Evolutionary conservation across 2,888 invertebrate genomes (phyloP).

Genomic region (Eupithecia subumbrata): DNA sequence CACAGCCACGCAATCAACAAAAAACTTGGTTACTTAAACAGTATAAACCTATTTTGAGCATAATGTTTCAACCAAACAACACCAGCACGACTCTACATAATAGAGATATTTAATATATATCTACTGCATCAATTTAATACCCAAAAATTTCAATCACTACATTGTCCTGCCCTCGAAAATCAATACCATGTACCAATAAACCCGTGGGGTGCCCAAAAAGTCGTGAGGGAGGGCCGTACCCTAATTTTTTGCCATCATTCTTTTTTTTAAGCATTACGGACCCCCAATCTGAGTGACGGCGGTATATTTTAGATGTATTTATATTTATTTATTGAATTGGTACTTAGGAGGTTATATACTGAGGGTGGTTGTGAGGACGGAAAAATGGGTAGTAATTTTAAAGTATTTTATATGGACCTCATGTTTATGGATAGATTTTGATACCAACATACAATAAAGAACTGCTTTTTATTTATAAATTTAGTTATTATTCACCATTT

Average conservation of each 20-base stretch:
- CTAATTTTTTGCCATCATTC: conserved; percentile 59
- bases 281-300: conserved; percentile 60
- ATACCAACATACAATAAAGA: too few species aligned
- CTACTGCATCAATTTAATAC: conserved; percentile 1
- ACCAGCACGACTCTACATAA: not conserved
- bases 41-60: not conserved
- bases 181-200: conserved; percentile 71
- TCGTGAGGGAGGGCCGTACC: conserved; percentile 64
- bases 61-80: not conserved
- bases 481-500: too few species aligned
- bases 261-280: conserved; percentile 47
- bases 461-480: too few species aligned
- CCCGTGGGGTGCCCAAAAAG: conserved; percentile 40
- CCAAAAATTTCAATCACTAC: conserved; percentile 19
- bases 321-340: conserved; percentile 66
- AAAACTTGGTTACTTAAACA: too few species aligned
- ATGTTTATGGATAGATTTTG: not conserved
- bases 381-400: not conserved
- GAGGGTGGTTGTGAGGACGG: conserved; percentile 21
- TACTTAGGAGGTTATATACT: conserved; percentile 21
- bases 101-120: not conserved
- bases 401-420: not conserved
- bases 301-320: conserved; percentile 65
- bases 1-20: too few species aligned
- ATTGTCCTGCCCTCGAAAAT: conserved; percentile 57